Evolutionary conservation across 2,113 vertebrate species (phyloP).

Genomic region (Triplophysa rosa): DNA sequence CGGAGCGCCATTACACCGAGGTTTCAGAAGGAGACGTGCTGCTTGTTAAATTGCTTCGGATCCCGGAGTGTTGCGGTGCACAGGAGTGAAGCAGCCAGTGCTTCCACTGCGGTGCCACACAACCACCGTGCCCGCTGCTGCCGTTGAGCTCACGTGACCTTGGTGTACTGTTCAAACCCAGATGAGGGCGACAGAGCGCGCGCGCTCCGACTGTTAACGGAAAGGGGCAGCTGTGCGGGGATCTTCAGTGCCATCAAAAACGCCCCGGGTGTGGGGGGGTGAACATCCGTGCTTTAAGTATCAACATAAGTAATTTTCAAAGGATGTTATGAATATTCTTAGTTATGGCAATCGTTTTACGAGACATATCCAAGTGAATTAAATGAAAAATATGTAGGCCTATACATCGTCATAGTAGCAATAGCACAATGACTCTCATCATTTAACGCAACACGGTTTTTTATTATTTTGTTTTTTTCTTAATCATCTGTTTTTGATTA

Average conservation of each 20-base stretch:
- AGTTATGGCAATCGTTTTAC: neutral
- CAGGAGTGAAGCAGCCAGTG: conserved; percentile 4
- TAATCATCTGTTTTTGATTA: neutral
- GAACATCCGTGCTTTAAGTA: neutral
- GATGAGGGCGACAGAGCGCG: conserved; percentile 28
- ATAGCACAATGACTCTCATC: neutral
- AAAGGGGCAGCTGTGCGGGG: conserved; percentile 14
- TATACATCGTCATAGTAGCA: no score
- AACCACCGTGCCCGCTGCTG: conserved; percentile 10
- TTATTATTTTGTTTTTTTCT: neutral
- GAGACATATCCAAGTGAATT: neutral
- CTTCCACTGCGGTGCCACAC: conserved; percentile 22
- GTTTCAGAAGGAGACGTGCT: neutral
- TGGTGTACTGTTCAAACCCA: conserved; percentile 32
- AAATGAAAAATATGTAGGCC: neutral
- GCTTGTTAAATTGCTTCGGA: neutral
- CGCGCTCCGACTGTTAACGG: conserved; percentile 30
- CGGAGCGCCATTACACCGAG: neutral
- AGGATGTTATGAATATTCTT: neutral
- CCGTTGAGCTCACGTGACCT: conserved; percentile 39
- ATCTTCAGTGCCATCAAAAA: neutral
- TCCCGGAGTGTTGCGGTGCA: neutral
- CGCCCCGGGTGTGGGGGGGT: neutral
- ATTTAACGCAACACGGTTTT: neutral
- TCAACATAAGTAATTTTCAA: neutral